These are phyloP conservation scores for Oxystoma pomonae DNA, from an alignment of 2,888 invertebrate genomes.

Conservation along the genomic window DNA sequence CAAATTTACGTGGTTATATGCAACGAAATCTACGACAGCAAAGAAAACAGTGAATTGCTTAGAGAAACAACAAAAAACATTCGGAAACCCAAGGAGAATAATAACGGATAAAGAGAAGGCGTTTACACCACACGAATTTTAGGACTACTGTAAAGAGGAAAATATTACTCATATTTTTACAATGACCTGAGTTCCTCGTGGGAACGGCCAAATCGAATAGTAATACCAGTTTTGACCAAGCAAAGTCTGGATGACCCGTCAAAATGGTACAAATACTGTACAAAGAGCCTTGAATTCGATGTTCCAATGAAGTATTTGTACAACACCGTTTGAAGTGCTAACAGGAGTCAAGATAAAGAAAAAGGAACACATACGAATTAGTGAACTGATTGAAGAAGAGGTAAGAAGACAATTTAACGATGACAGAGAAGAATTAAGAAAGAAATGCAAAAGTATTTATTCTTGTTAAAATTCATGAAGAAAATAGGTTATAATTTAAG, in stretches of 20 bases:
- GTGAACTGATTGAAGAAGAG: slow-evolving; percentile 17
- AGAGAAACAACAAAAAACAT: too few relatives aligned
- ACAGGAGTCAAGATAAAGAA: slow-evolving; percentile 24
- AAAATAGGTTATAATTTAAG: slow-evolving; percentile 30
- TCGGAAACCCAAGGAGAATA: slow-evolving; percentile 29
- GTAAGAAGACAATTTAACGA: slow-evolving; percentile 13
- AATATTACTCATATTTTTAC: slow-evolving; percentile 34
- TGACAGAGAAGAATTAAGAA: slow-evolving; percentile 15
- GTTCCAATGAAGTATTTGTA: slow-evolving; percentile 30
- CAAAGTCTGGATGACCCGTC: slow-evolving; percentile 33
- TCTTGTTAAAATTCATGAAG: slow-evolving; percentile 26
- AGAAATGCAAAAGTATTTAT: slow-evolving; percentile 16
- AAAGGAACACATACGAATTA: slow-evolving; percentile 16
- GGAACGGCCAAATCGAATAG: slow-evolving; percentile 39
- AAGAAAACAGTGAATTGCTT: too few relatives aligned
- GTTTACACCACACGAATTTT: slow-evolving; percentile 38
- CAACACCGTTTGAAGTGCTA: slow-evolving; percentile 27
- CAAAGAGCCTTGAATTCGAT: slow-evolving; percentile 33
- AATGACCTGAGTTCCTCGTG: slow-evolving; percentile 36
- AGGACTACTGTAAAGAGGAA: slow-evolving; percentile 37
- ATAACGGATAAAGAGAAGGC: slow-evolving; percentile 38
- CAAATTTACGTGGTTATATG: slow-evolving; percentile 29
- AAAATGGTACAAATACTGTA: slow-evolving; percentile 32
- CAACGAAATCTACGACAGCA: too few relatives aligned
- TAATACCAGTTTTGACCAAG: slow-evolving; percentile 38